phyloP scores from a whole-genome alignment of 1,140 invertebrate species.

The Globodera ellingtonae region DNA sequence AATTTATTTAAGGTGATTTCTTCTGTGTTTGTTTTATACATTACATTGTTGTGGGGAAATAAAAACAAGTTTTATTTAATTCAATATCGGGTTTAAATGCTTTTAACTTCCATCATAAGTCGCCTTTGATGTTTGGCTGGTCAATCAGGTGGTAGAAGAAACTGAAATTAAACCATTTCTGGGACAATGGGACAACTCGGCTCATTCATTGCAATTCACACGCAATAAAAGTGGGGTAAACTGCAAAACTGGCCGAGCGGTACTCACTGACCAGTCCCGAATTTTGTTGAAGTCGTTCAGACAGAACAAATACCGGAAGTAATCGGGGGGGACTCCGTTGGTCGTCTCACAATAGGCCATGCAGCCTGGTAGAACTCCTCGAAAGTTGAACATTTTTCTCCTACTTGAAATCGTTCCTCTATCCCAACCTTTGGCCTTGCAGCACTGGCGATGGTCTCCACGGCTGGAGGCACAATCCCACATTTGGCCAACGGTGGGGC shows the following conservation, averaged over 20 bases:
- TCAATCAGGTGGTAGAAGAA: constrained; percentile 57
- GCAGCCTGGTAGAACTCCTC: constrained; percentile 52
- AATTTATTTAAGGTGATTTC: background rate
- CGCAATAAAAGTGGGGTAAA: no score
- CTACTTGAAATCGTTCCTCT: background rate
- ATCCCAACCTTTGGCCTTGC: constrained; percentile 20
- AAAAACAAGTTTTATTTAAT: constrained; percentile 30
- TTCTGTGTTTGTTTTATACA: background rate
- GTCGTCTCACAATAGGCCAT: constrained; percentile 64
- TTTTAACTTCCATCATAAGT: constrained; percentile 77
- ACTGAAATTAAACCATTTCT: constrained; percentile 6
- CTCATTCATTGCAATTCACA: no score
- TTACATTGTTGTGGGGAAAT: constrained; percentile 2
- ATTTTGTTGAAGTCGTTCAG: constrained; percentile 64
- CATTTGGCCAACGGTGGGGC: constrained; percentile 64
- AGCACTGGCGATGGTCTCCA: constrained; percentile 55
- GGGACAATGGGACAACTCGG: no score
- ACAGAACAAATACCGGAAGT: constrained; percentile 59
- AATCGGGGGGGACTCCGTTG: constrained; percentile 65
- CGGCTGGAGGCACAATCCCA: constrained; percentile 63
- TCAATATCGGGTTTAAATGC: background rate
- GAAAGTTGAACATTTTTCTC: background rate
- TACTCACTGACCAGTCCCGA: constrained; percentile 44
- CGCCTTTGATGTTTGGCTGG: constrained; percentile 62
- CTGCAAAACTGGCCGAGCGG: no score